Conservation (phyloP, 2,113 vertebrate species). For the Peromyscus maniculatus region DNA sequence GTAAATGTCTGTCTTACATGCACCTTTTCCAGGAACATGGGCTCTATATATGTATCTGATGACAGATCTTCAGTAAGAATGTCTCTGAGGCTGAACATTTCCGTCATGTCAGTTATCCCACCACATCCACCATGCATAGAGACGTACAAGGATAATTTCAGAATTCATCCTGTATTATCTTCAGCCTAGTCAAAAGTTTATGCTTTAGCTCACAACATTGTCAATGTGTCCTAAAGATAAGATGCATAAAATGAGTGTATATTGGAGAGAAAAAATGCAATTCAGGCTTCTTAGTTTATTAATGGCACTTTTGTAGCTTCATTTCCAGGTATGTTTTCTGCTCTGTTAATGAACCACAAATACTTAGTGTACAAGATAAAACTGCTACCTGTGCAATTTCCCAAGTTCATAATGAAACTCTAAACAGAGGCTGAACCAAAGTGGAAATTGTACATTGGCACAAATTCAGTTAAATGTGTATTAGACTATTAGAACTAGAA, state of each 20-base stretch:
- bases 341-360: background rate
- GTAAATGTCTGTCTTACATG: accelerated
- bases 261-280: background rate
- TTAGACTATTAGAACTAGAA: background rate
- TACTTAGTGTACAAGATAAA: background rate
- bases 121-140: background rate
- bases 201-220: background rate
- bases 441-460: background rate
- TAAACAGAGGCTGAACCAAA: background rate
- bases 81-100: accelerated
- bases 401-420: background rate
- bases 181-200: background rate
- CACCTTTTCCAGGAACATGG: accelerated
- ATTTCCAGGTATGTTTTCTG: background rate
- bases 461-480: background rate
- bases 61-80: background rate
- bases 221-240: background rate
- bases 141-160: no score
- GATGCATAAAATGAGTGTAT: background rate
- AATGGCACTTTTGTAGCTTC: background rate
- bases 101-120: accelerated
- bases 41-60: accelerated
- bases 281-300: background rate
- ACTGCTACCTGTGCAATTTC: background rate
- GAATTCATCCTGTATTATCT: background rate